Evolutionary conservation across 2,797 vertebrate genomes (phyloP), one percentile per base, ranked within the genome.

Genomic region (Chelmon rostratus): DNA sequence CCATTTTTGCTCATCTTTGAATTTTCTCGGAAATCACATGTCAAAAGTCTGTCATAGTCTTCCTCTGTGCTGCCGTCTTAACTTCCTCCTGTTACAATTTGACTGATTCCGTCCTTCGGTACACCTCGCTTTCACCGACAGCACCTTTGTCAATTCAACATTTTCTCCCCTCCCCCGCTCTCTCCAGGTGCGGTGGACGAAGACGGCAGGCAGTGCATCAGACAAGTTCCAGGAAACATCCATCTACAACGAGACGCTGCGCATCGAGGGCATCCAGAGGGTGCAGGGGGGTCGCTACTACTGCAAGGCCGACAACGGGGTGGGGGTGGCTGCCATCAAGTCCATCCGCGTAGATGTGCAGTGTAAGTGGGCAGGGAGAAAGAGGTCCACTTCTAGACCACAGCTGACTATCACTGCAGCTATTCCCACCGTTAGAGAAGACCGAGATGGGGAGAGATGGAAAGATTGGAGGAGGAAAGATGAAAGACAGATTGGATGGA

Each of bases 271-370:
- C 94, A 97, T 99, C 79, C 96, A 96, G 83, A 96, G 98, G 90
- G 96, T 97, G 61, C 98, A 99, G 95, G 98, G 98, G 54, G 98
- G 98, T 82, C 97, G 98, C 89, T 99, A 99, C 96, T 99, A 99
- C 96, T 99, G 98, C 97, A 99, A 99, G 95, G 98, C 97, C 2
- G 98, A 99, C 96, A 99, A 99, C 84, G 97, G 98, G 92, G 97
- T 99, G 93, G 98, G 97, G 93, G 97, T 97, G 93, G 97, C 98
- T 92, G 98, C 98, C 96, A 99, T 99, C 97, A 99, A 98, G 96
- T 99, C 98, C 96, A 99, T 99, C 95, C 98, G 98, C 82, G 98
- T 99, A 97, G 98, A 99, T 93, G 98, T 99, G 95, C 98, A 99
- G 95, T 99, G 98, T 99, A 97, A 99, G 98, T 98, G 73, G 16